phyloP scores from a whole-genome alignment of 1,140 invertebrate genomes.

The Charaxes varanes region DNA sequence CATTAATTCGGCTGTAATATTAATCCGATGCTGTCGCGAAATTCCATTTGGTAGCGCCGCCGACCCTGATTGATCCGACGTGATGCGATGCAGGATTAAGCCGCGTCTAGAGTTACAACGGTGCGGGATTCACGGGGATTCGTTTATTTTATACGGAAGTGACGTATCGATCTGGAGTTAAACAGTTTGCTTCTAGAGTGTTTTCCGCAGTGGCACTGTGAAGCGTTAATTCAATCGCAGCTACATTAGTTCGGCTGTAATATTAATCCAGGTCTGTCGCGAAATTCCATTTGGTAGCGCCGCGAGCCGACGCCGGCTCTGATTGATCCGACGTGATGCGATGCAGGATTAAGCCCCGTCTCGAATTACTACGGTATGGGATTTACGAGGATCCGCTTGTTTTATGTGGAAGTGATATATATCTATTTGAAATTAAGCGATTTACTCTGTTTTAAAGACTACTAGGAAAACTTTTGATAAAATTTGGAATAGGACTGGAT shows the following conservation, averaged over 20 bases:
- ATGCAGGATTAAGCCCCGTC: slow-evolving; percentile 25
- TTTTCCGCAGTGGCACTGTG: too few relatives aligned
- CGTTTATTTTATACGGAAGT: slow-evolving; percentile 11
- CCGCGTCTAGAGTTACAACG: slow-evolving; percentile 20
- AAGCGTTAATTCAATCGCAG: slow-evolving; percentile 58
- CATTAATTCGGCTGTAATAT: slow-evolving; percentile 56
- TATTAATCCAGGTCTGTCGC: slow-evolving; percentile 62
- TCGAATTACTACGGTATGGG: slow-evolving; percentile 20
- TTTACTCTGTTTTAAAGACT: too few relatives aligned
- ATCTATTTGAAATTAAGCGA: too few relatives aligned
- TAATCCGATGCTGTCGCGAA: slow-evolving; percentile 60
- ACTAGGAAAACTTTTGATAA: too few relatives aligned
- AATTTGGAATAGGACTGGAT: too few relatives aligned
- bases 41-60: slow-evolving; percentile 49
- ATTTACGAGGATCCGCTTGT: slow-evolving; percentile 13
- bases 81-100: slow-evolving; percentile 29
- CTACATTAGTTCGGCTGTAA: slow-evolving; percentile 54
- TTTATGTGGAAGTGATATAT: too few relatives aligned
- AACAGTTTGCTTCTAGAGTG: too few relatives aligned
- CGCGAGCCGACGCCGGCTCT: slow-evolving; percentile 30
- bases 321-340: slow-evolving; percentile 43
- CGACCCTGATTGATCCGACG: slow-evolving; percentile 43
- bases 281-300: slow-evolving; percentile 52
- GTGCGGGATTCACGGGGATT: slow-evolving; percentile 13
- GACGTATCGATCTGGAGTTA: too few relatives aligned